Evolutionary conservation across 2,888 invertebrate species (phyloP).

Genomic region (Alcis repandata): DNA sequence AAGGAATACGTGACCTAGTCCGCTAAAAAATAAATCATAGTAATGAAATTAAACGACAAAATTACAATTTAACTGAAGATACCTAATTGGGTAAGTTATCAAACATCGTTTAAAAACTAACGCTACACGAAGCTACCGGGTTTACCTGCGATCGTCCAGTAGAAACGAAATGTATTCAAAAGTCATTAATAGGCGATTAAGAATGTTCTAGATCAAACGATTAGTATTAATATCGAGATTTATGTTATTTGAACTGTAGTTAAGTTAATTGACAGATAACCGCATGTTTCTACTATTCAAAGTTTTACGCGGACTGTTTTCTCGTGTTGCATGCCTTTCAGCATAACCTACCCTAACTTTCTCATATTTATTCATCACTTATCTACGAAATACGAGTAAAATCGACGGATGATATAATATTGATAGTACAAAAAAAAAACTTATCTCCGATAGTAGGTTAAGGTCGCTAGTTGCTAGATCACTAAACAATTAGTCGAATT

Average conservation of each 20-base stretch:
- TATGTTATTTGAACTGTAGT: constrained; percentile 41
- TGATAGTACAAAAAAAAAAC: no score
- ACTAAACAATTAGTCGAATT: constrained; percentile 13
- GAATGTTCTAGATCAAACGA: constrained; percentile 52
- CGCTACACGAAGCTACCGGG: constrained; percentile 75
- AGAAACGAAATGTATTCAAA: constrained; percentile 60
- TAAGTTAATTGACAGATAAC: constrained; percentile 56
- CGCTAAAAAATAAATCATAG: neutral
- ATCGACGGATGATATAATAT: constrained; percentile 31
- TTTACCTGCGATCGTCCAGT: constrained; percentile 60
- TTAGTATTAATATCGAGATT: constrained; percentile 51
- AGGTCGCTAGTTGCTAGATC: constrained; percentile 49
- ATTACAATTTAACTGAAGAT: constrained; percentile 13
- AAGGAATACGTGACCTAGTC: constrained; percentile 10
- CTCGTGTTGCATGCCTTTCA: constrained; percentile 41
- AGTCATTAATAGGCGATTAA: constrained; percentile 59
- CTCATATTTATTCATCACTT: constrained; percentile 38
- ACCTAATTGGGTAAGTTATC: constrained; percentile 52
- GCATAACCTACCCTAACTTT: constrained; percentile 30
- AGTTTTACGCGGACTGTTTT: constrained; percentile 23
- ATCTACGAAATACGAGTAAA: constrained; percentile 42
- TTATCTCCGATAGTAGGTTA: constrained; percentile 35
- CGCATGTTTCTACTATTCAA: constrained; percentile 61
- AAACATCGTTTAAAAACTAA: constrained; percentile 69
- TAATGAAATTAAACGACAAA: constrained; percentile 12